Evolutionary conservation across 37 sponge, comb jelly and placozoan genomes (phyloP).

Genomic region (Hormiphora californensis): DNA sequence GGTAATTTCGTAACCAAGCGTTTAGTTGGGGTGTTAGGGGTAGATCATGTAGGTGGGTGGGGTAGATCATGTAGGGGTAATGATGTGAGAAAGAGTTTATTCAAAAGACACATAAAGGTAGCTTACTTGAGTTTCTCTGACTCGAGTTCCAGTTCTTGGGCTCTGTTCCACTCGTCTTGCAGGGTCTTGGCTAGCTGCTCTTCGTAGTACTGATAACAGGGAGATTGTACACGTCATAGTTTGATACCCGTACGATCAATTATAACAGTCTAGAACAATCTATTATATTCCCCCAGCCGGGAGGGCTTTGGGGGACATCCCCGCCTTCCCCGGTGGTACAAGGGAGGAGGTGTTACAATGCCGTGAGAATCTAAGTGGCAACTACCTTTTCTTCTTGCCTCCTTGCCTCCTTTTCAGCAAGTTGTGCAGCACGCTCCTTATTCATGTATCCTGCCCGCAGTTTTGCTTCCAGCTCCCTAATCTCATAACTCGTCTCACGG

Average conservation of each 20-base stretch:
- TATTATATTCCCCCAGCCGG: no score
- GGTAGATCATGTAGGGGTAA: neutral
- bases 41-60: neutral
- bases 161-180: conserved; percentile 54
- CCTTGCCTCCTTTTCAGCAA: conserved; percentile 78
- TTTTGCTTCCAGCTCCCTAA: conserved; percentile 87
- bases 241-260: no score
- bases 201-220: conserved; percentile 47
- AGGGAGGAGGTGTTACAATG: no score
- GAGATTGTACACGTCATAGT: no score
- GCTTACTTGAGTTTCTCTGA: conserved; percentile 36
- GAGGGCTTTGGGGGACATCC: no score
- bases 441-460: conserved; percentile 93
- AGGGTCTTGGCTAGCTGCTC: conserved; percentile 45
- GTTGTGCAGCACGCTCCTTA: conserved; percentile 92
- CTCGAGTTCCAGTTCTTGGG: conserved; percentile 37
- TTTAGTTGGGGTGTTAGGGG: neutral
- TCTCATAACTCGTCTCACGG: conserved; percentile 66
- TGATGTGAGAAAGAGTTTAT: no score
- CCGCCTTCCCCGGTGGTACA: no score
- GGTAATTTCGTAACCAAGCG: no score
- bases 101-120: no score
- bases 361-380: no score
- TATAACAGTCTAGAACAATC: no score
- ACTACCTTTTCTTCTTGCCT: conserved; percentile 64